Evolutionary conservation across 2,797 vertebrate species (phyloP).

Genomic region (Melanotaenia parkinsoni): DNA sequence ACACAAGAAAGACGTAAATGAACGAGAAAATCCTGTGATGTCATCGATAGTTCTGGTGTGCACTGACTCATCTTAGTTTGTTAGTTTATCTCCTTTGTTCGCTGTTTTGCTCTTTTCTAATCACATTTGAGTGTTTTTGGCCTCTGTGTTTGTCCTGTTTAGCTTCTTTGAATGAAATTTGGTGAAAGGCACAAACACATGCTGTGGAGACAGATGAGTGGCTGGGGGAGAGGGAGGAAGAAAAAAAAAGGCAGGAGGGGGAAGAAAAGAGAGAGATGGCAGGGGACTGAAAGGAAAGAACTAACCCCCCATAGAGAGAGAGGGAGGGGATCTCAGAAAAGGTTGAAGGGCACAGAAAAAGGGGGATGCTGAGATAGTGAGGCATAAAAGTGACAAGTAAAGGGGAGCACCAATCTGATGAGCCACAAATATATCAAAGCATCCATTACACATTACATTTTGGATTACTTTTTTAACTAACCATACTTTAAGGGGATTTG

Average conservation of each 20-base stretch:
- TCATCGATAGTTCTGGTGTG: slow-evolving; percentile 1
- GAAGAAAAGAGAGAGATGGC: slow-evolving; percentile 62
- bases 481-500: slow-evolving; percentile 29
- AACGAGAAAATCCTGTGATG: slow-evolving; percentile 3
- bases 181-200: slow-evolving; percentile 76
- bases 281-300: slow-evolving; percentile 78
- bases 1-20: background rate
- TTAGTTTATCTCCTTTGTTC: slow-evolving; percentile 58
- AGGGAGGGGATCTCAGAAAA: slow-evolving; percentile 68
- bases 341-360: slow-evolving; percentile 78
- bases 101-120: slow-evolving; percentile 46
- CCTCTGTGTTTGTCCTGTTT: slow-evolving; percentile 53
- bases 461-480: slow-evolving; percentile 39
- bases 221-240: slow-evolving; percentile 57
- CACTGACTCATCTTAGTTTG: slow-evolving; percentile 29
- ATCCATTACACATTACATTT: slow-evolving; percentile 26
- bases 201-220: slow-evolving; percentile 78
- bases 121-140: slow-evolving; percentile 49
- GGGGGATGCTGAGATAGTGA: slow-evolving; percentile 68
- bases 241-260: slow-evolving; percentile 48
- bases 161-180: slow-evolving; percentile 73
- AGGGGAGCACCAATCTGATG: slow-evolving; percentile 45
- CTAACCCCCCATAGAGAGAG: slow-evolving; percentile 70
- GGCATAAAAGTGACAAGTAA: slow-evolving; percentile 58
- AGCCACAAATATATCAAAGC: slow-evolving; percentile 33